Evolutionary conservation across 2,888 invertebrate genomes (phyloP), one percentile per base, ranked within the genome.

Genomic region (Mechanitis mazaeus): DNA sequence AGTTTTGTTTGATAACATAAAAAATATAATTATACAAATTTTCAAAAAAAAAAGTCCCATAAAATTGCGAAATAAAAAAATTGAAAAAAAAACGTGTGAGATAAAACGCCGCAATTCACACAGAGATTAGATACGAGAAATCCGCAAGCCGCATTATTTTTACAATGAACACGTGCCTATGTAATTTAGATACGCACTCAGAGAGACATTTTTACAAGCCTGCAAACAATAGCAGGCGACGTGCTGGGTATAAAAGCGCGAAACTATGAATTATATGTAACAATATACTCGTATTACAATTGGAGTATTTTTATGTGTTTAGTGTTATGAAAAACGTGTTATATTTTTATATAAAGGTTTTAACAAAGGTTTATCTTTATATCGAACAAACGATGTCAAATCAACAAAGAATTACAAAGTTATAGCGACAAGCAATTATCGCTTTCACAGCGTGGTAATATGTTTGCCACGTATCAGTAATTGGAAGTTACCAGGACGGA

Each of bases 151-250:
- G 45, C 56, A 66, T 64, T 64, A 61, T 61, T 66, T 58, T 64
- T 59, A 55, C 58, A 58, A 61, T 54, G 42, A 58, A 53, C 67
- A 64, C 67, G 65, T 58, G 67, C 58, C 65, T 12, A 12, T 54
- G 62, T 58, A 65, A 67, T 67, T 67, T 67, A 67, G 67, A 67
- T 65, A 67, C 64, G 67, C 65, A 59, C 56, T 55, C 58, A 42
- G 33, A 46, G 54, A n/a, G 54, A 38, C 54, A 50, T 50, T 55
- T 61, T 61, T 60, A 65, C 58, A 63, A 59, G 61, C 61, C 57
- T 61, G 63, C 65, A 65, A 62, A 64, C 65, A 65, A 67, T 67
- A 54, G 67, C 54, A 54, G 38, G 20, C 42, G 54, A 65, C 63
- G 65, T 67, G 63, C 63, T 59, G 45, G 45, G 12, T 47, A 59